These are phyloP conservation scores for Sebastiscus tertius DNA, from an alignment of 2,797 vertebrate species.

Conservation along the genomic window DNA sequence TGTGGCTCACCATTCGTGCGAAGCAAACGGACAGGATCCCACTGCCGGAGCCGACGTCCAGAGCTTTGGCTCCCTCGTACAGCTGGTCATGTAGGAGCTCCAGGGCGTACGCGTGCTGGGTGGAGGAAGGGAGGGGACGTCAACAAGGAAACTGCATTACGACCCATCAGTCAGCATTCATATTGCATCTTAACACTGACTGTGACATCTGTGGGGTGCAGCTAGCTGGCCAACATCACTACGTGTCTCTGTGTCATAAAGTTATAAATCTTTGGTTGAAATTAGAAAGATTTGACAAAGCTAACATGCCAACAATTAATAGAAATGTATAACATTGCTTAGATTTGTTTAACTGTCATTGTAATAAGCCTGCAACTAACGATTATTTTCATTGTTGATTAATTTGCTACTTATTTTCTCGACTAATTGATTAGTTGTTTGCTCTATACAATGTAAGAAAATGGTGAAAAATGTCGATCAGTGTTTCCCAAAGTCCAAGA, in stretches of 20 bases:
- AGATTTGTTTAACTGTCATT: background rate
- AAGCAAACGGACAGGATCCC: conserved; percentile 97
- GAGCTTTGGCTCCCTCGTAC: conserved; percentile 95
- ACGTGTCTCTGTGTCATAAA: background rate
- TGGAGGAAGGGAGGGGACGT: conserved; percentile 1
- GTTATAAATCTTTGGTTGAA: background rate
- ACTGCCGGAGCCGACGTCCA: conserved; percentile 98
- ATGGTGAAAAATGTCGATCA: too few species aligned
- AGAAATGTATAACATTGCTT: background rate
- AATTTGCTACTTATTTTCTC: too few species aligned
- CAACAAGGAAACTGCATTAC: conserved; percentile 33
- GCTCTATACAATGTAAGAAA: too few species aligned
- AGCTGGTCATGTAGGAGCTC: conserved; percentile 97
- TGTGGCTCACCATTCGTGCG: conserved; percentile 93
- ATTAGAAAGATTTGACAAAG: background rate
- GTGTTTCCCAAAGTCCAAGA: too few species aligned
- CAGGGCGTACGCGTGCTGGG: conserved; percentile 96
- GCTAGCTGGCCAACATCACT: background rate
- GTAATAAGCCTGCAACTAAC: too few species aligned
- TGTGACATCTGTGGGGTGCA: background rate
- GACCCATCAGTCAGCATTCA: conserved; percentile 17
- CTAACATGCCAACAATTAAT: background rate
- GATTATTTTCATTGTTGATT: too few species aligned
- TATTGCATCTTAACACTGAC: background rate
- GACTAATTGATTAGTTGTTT: too few species aligned